These are phyloP conservation scores for Acanthopleura granulata DNA, from an alignment of 2,888 invertebrate species.

Conservation along the genomic window DNA sequence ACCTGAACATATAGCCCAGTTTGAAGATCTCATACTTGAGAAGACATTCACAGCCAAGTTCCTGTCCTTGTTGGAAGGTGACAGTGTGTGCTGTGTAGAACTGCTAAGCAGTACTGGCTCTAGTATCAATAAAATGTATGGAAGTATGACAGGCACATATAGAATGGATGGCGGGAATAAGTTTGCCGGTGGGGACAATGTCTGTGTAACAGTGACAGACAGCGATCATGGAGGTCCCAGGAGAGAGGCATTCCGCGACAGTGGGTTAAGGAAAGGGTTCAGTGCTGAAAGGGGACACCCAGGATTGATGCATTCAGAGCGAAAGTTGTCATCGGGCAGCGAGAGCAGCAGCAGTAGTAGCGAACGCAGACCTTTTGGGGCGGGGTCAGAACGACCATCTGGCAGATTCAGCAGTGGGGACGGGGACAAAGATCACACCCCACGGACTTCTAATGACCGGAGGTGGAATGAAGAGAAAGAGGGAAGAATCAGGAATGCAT, in stretches of 20 bases:
- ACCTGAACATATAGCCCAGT: slow-evolving; percentile 54
- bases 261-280: neutral
- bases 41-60: slow-evolving; percentile 49
- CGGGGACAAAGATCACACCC: neutral
- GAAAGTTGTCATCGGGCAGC: neutral
- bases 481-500: neutral
- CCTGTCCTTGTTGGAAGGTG: slow-evolving; percentile 33
- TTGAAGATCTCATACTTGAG: slow-evolving; percentile 50
- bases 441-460: neutral
- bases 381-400: neutral
- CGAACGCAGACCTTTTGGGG: neutral
- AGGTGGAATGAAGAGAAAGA: neutral
- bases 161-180: neutral
- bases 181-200: neutral
- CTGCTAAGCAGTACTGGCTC: slow-evolving; percentile 42
- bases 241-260: neutral
- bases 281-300: neutral
- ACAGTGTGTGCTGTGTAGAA: slow-evolving; percentile 43
- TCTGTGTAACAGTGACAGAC: neutral
- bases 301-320: neutral
- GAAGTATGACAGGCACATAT: slow-evolving; percentile 36
- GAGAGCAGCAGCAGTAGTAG: neutral
- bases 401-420: neutral
- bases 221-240: neutral
- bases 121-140: slow-evolving; percentile 52